Base-by-base conservation (phyloP, 2,888 invertebrate species). In the Drosophila falleni region DNA sequence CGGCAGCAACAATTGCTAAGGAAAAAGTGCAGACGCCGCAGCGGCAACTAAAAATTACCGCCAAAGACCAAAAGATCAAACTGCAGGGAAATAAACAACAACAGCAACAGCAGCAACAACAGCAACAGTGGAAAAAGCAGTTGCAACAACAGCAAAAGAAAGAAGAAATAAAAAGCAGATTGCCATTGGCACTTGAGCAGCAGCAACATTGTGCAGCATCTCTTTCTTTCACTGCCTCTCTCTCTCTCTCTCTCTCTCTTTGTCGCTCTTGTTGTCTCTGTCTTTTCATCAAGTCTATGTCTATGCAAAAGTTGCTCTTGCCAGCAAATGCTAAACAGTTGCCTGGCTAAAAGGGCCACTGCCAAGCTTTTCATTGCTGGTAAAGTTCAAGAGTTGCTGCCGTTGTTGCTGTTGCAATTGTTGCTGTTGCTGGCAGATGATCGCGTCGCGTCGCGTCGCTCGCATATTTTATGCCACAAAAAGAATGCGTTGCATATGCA, bases 31-130 rank as follows among this genome's bases (percentile, higher is more conserved):
- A 87, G 74, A 74, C 73, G 67, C 64, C 69, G 75, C 73, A 59
- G 64, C 60, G 61, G 66, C 74, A 74, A 79, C 75, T 29, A 81
- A 89, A 87, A 87, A 89, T 87, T 89, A 87, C 89, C 87, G 89
- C 87, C 87, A 87, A 86, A 87, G 87, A 88, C 87, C 89, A 88
- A 87, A 89, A 87, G 87, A 87, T 87, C 87, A 87, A 87, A 81
- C 83, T 76, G 72, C 75, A 81, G 64, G 74, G 86, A 89, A 89
- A 87, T 89, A 85, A 89, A 89, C 89, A 85, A 88, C 87, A 86
- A 62, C 66, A 69, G 5, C 54, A 63, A 11, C 55, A 71, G 13
- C 61, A 65, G 33, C 67, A 66, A 39, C 59, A 53, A 26, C 67
- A 47, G 31, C 56, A 71, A 29, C 50, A 65, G 33, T 55, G 71